Percentiles rank a stretch among this genome's conserved stretches.
Evolutionary conservation across 2,113 vertebrate species (phyloP).

Genomic region (Thamnaconus septentrionalis): DNA sequence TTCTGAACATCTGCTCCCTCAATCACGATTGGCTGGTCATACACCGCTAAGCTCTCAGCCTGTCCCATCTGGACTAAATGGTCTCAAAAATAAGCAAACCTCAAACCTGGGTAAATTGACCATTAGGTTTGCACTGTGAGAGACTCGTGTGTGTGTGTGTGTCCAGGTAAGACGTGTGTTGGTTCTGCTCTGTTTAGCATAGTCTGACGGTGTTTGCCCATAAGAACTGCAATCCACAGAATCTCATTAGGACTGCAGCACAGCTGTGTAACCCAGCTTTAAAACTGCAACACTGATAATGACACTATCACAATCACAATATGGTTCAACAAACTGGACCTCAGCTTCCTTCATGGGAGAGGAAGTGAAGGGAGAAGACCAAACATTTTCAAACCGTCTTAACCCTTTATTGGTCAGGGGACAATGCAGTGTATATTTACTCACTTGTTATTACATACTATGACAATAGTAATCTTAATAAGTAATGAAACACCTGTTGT

Average conservation of each 20-base stretch:
- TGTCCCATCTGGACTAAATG: slow-evolving; percentile 34
- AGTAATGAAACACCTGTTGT: too few relatives aligned
- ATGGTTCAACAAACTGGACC: not conserved
- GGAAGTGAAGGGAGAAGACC: too few relatives aligned
- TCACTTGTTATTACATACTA: too few relatives aligned
- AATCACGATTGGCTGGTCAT: slow-evolving; percentile 27
- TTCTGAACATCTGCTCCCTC: slow-evolving; percentile 39
- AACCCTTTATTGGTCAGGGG: too few relatives aligned
- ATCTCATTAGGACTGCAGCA: slow-evolving; percentile 23
- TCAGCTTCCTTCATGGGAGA: too few relatives aligned
- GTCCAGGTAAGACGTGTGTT: slow-evolving; percentile 14
- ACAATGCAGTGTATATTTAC: too few relatives aligned
- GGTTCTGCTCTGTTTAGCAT: slow-evolving; percentile 1
- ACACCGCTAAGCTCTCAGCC: slow-evolving; percentile 36
- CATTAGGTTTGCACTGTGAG: slow-evolving; percentile 21
- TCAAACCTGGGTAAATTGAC: slow-evolving; percentile 15
- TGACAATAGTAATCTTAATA: too few relatives aligned
- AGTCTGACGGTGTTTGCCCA: slow-evolving; percentile 20
- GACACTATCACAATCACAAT: not conserved
- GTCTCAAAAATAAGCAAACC: slow-evolving; percentile 54
- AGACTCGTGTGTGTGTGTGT: slow-evolving; percentile 10
- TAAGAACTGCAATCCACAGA: slow-evolving; percentile 17
- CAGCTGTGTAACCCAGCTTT: too few relatives aligned
- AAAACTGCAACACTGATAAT: not conserved
- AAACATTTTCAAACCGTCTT: too few relatives aligned